These are phyloP conservation scores for Halcyon chelicuti DNA, from an alignment of 2,797 vertebrate species.

Conservation along the genomic window DNA sequence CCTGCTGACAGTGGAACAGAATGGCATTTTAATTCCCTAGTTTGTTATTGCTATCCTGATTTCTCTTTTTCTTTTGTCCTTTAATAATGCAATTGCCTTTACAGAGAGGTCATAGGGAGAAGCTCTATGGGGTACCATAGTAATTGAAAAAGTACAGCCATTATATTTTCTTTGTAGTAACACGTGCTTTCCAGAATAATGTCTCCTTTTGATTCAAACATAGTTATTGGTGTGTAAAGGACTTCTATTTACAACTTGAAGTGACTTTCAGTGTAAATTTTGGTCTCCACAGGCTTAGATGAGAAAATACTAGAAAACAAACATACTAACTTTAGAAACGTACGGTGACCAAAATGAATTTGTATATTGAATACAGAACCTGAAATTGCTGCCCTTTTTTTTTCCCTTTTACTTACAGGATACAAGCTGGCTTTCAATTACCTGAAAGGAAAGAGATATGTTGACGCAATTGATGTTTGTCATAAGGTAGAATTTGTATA, in stretches of 20 bases:
- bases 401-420: slow-evolving; percentile 79
- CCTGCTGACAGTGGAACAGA: background rate
- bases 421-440: slow-evolving; percentile 99
- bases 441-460: slow-evolving; percentile 93
- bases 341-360: background rate
- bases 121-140: background rate
- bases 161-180: background rate
- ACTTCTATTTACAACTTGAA: background rate
- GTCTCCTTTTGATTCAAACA: background rate
- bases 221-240: background rate
- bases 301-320: background rate
- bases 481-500: slow-evolving; percentile 88
- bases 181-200: background rate
- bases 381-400: background rate
- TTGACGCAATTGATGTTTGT: slow-evolving; percentile 95
- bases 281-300: background rate
- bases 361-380: background rate
- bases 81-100: background rate
- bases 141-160: background rate
- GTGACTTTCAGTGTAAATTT: background rate
- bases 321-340: background rate
- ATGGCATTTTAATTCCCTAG: background rate
- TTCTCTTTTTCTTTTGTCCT: background rate
- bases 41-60: background rate
- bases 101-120: background rate